phyloP scores from a whole-genome alignment of 2,888 invertebrate species.

The Mythimna loreyi region DNA sequence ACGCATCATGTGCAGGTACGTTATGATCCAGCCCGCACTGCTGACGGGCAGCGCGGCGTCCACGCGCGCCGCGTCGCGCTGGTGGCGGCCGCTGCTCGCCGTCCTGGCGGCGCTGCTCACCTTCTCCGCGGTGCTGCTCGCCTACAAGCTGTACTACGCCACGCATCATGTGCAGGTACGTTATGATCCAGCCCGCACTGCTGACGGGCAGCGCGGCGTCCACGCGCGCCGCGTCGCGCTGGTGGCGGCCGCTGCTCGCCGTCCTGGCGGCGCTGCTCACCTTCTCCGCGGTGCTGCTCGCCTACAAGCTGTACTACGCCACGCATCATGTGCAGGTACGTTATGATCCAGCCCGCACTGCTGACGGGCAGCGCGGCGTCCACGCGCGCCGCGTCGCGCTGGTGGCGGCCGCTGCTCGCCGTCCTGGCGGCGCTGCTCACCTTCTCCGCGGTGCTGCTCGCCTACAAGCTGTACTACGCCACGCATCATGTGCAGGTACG shows the following conservation, averaged over 20 bases:
- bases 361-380: constrained; percentile 74
- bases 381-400: constrained; percentile 55
- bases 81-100: constrained; percentile 52
- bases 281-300: constrained; percentile 72
- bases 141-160: constrained; percentile 70
- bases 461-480: constrained; percentile 70
- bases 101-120: constrained; percentile 73
- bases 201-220: constrained; percentile 74
- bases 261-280: constrained; percentile 73
- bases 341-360: constrained; percentile 84
- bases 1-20: constrained; percentile 69
- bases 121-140: constrained; percentile 72
- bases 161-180: constrained; percentile 69
- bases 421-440: constrained; percentile 73
- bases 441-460: constrained; percentile 72
- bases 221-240: constrained; percentile 55
- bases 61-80: constrained; percentile 55
- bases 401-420: constrained; percentile 52
- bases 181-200: constrained; percentile 83
- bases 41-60: constrained; percentile 74
- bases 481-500: constrained; percentile 69
- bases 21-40: constrained; percentile 84
- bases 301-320: constrained; percentile 70
- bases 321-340: constrained; percentile 69
- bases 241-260: constrained; percentile 52